Evolutionary conservation across 2,888 invertebrate genomes (phyloP), one percentile per base, ranked within the genome.

Genomic region (Syrphus vitripennis): DNA sequence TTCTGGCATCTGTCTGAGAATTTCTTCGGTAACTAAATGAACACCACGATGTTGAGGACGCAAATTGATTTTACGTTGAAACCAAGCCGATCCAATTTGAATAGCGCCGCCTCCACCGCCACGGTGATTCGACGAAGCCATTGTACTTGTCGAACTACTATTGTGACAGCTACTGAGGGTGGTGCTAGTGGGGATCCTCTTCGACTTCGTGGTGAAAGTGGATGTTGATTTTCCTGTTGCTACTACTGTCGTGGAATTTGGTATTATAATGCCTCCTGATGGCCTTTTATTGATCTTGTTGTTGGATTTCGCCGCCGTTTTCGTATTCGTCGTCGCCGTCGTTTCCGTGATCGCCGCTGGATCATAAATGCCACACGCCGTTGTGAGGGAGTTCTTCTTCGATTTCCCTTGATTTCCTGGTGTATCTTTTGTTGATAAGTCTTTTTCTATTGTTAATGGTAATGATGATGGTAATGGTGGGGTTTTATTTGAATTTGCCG

Each of bases 1-100:
- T 94, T 98, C 98, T 75, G 98, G 98, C 93, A 98, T 96, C 94
- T 97, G 97, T 94, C 97, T 95, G 88, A 98, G 94, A 91, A 99
- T 97, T 94, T 98, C 98, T 93, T 99, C 98, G 89, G 98, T 98
- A 90, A 99, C 97, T 91, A 98, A 95, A 94, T 99, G 98, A 92
- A 98, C 98, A 91, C 98, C 98, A 92, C 98, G 95, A 93, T 98
- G 98, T 93, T 98, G 98, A 91, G 98, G 97, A 93, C 98, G 95
- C 93, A 99, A 95, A 94, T 97, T 97, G 93, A 99, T 96, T 94
- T 98, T 98, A 94, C 97, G 96, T 94, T 99, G 98, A 95, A 98
- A 98, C 98, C 98, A 99, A 94, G 98, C 98, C 93, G 97, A 97
- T 93, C 98, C 98, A 93, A 97, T 97, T 95, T 97, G 97, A 93